Evolutionary conservation across 2,888 invertebrate genomes (phyloP).

Genomic region (Perithous albicinctus): DNA sequence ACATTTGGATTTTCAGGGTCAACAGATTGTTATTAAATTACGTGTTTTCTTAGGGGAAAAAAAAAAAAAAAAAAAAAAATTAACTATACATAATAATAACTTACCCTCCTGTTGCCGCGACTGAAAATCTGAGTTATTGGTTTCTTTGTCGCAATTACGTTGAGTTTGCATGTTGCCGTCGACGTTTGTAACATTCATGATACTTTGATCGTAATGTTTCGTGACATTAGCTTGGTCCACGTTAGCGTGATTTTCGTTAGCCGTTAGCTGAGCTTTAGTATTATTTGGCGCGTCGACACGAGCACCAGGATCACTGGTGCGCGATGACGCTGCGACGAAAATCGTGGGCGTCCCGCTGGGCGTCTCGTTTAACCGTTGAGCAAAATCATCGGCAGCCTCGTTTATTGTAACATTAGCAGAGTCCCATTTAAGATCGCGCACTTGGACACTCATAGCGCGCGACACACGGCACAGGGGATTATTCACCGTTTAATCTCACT

Average conservation of each 20-base stretch:
- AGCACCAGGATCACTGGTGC: conserved; percentile 60
- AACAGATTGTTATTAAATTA: too few species aligned
- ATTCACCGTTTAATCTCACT: conserved; percentile 69
- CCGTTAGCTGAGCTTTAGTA: conserved; percentile 58
- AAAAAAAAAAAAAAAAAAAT: too few species aligned
- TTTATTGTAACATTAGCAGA: conserved; percentile 28
- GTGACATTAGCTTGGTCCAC: conserved; percentile 61
- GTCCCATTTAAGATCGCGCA: conserved; percentile 62
- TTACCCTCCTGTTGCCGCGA: conserved; percentile 75
- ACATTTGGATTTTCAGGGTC: too few species aligned
- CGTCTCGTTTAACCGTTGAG: conserved; percentile 54
- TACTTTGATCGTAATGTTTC: conserved; percentile 42
- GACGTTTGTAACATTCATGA: conserved; percentile 15
- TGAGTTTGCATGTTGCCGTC: conserved; percentile 73
- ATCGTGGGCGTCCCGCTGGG: conserved; percentile 80
- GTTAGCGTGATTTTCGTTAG: conserved; percentile 67
- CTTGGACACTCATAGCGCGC: conserved; percentile 63
- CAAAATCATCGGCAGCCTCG: conserved; percentile 44
- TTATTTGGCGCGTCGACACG: conserved; percentile 67
- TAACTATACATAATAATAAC: conserved; percentile 44
- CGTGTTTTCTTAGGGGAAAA: too few species aligned
- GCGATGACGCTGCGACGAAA: conserved; percentile 78
- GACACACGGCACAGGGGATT: conserved; percentile 58
- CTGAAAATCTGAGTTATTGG: conserved; percentile 72
- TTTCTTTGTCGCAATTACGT: conserved; percentile 72